phyloP scores from a whole-genome alignment of 1,140 invertebrate species.

The Dendrolimus punctatus region DNA sequence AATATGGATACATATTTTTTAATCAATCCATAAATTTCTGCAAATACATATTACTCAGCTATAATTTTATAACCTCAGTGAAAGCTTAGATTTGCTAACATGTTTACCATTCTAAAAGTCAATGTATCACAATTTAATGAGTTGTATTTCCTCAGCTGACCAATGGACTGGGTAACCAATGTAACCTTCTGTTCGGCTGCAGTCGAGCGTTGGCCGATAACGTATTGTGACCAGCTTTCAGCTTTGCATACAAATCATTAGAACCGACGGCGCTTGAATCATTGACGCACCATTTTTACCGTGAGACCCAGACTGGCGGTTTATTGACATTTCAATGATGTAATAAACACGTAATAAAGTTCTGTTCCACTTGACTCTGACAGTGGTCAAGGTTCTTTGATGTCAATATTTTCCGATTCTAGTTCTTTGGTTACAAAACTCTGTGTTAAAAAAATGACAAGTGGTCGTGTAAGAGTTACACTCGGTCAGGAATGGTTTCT shows the following conservation, averaged over 20 bases:
- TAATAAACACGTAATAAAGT: background rate
- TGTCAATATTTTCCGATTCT: no score
- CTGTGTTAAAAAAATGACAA: no score
- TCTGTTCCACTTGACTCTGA: no score
- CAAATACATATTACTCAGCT: no score
- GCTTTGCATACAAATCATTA: conserved; percentile 15
- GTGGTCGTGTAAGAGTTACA: no score
- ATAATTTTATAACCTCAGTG: no score
- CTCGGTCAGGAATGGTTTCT: no score
- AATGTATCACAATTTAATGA: conserved; percentile 20
- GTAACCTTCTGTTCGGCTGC: conserved; percentile 13
- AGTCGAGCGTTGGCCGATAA: conserved; percentile 9
- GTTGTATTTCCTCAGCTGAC: conserved; percentile 21
- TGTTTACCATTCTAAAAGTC: background rate
- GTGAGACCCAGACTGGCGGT: conserved; percentile 10
- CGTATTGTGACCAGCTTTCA: background rate
- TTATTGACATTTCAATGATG: conserved; percentile 3
- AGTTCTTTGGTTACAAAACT: no score
- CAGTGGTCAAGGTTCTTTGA: no score
- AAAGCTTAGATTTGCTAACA: no score
- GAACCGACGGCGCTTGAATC: conserved; percentile 7
- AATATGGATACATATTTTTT: no score
- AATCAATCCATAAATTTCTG: no score
- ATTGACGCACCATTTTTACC: conserved; percentile 9
- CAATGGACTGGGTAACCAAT: conserved; percentile 9